A percentile compares a stretch with the other conserved stretches of the same genome.
phyloP scores from a whole-genome alignment of 1,140 invertebrate species.

The Trichonephila clavipes region DNA sequence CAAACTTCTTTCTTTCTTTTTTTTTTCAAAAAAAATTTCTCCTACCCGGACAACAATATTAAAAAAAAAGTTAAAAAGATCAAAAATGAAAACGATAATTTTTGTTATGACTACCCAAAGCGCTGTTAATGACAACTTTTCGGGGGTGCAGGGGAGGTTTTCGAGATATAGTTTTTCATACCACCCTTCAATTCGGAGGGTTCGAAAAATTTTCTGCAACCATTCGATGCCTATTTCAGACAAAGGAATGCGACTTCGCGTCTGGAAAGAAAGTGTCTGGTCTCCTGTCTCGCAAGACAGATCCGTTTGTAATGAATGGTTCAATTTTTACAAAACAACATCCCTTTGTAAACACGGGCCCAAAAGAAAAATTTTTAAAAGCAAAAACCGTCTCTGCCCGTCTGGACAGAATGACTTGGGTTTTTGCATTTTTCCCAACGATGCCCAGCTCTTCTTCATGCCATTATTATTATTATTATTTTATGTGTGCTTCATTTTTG shows the following conservation, averaged over 20 bases:
- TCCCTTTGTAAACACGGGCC: conserved; percentile 55
- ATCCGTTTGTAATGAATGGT: conserved; percentile 65
- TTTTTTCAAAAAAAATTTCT: too few species aligned
- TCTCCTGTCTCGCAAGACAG: conserved; percentile 39
- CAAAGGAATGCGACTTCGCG: neutral
- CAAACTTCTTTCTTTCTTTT: too few species aligned
- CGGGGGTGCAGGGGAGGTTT: too few species aligned
- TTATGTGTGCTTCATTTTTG: too few species aligned
- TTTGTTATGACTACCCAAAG: conserved; percentile 28
- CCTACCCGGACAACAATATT: too few species aligned
- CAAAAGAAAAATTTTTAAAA: neutral
- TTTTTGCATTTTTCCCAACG: conserved; percentile 9
- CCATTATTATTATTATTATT: too few species aligned
- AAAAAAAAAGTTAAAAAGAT: neutral
- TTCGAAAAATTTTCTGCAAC: neutral
- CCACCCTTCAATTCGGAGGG: conserved; percentile 6
- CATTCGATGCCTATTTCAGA: conserved; percentile 10
- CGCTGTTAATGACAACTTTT: neutral
- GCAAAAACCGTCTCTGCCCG: neutral
- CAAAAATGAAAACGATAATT: conserved; percentile 13
- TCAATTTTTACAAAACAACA: conserved; percentile 61
- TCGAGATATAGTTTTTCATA: neutral
- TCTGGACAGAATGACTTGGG: neutral
- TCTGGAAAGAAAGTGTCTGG: conserved; percentile 62
- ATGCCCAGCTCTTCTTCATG: neutral